A percentile compares a stretch with the other conserved stretches of the same genome.
Evolutionary conservation across 2,797 vertebrate species (phyloP).

Genomic region (Margarornis squamiger): DNA sequence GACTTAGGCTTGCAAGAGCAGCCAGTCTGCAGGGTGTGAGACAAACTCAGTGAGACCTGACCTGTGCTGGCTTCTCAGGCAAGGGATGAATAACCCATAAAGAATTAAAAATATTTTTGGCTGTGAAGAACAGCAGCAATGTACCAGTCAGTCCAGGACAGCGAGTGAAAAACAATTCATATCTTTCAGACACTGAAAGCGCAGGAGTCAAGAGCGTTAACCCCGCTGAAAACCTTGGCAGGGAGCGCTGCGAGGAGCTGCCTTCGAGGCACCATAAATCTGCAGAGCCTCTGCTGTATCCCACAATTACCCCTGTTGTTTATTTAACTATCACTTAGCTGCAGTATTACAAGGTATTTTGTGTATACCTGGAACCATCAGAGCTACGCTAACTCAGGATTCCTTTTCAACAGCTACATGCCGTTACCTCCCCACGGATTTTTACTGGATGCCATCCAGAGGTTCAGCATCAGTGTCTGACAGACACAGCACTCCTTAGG

Average conservation of each 20-base stretch:
- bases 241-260: constrained; percentile 5
- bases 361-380: not conserved
- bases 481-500: constrained; percentile 11
- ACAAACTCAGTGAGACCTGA: constrained; percentile 44
- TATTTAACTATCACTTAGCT: constrained; percentile 23
- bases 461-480: not conserved
- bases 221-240: constrained; percentile 44
- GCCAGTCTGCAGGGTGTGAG: not conserved
- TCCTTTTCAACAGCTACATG: constrained; percentile 14
- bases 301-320: not conserved
- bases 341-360: not conserved
- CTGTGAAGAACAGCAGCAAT: constrained; percentile 47
- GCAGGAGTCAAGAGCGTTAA: constrained; percentile 34
- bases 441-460: constrained; percentile 16
- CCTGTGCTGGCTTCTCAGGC: constrained; percentile 58
- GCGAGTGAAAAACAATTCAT: constrained; percentile 25
- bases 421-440: constrained; percentile 21
- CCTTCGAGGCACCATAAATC: not conserved
- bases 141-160: constrained; percentile 9
- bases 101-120: constrained; percentile 61
- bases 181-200: not conserved
- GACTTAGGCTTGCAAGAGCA: not conserved
- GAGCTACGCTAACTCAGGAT: not conserved
- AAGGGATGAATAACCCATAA: constrained; percentile 68
- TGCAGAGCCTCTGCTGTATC: not conserved